Conservation (phyloP, 2,888 invertebrate species). For the Andrena minutula region DNA sequence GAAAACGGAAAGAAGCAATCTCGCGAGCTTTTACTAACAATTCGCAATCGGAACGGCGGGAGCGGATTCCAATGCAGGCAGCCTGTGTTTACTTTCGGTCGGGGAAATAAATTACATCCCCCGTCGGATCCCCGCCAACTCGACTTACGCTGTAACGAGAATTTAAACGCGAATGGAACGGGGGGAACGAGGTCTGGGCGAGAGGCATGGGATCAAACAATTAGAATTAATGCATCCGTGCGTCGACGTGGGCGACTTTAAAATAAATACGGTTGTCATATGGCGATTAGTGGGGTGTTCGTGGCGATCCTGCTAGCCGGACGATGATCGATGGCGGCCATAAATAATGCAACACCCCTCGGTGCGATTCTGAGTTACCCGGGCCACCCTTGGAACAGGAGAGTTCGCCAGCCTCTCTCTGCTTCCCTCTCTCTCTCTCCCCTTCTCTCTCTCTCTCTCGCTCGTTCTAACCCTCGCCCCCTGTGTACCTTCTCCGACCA, state of each 20-base stretch:
- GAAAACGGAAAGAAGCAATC: conserved; percentile 32
- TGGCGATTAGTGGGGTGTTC: conserved; percentile 84
- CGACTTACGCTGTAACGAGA: conserved; percentile 36
- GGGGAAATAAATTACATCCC: conserved; percentile 35
- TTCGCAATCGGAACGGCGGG: neutral
- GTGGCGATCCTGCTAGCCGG: conserved; percentile 75
- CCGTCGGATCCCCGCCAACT: neutral
- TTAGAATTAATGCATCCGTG: conserved; percentile 81
- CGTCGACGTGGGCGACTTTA: conserved; percentile 80
- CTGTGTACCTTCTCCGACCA: conserved; percentile 61
- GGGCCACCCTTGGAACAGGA: conserved; percentile 78
- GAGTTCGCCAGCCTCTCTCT: conserved; percentile 67
- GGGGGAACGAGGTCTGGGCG: conserved; percentile 15
- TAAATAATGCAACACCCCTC: conserved; percentile 84
- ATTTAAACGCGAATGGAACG: conserved; percentile 39
- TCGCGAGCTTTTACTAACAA: conserved; percentile 7
- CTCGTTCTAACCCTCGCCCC: conserved; percentile 57
- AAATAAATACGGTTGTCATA: conserved; percentile 84
- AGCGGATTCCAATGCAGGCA: neutral
- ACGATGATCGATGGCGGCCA: conserved; percentile 84
- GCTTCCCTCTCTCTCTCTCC: neutral
- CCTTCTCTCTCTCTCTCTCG: neutral
- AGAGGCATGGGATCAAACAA: conserved; percentile 74
- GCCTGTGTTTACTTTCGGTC: conserved; percentile 24
- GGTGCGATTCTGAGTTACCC: conserved; percentile 74